Percentiles rank a stretch among this genome's conserved stretches.
Evolutionary conservation across 1,140 invertebrate genomes (phyloP).

Genomic region (Aphidius ervi): DNA sequence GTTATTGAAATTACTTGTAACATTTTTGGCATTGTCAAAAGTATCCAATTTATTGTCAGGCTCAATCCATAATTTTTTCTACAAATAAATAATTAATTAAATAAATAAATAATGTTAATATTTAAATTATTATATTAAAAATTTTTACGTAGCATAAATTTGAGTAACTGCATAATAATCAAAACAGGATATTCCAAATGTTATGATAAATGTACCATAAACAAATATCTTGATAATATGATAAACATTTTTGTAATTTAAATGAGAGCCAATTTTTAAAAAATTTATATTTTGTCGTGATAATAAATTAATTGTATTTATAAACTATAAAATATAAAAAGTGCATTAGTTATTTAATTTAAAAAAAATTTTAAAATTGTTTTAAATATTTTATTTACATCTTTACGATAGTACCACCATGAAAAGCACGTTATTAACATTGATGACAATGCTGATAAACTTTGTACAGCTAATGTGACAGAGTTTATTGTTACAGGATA

Average conservation of each 20-base stretch:
- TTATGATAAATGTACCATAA: conserved; percentile 1
- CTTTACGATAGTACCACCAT: conserved; percentile 7
- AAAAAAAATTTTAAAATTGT: too few species aligned
- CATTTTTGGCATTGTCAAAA: conserved; percentile 7
- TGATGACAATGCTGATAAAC: conserved; percentile 6
- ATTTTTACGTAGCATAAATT: background rate
- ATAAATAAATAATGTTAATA: background rate
- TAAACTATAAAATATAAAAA: background rate
- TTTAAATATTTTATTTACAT: conserved; percentile 8
- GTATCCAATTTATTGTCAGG: background rate
- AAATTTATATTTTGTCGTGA: conserved; percentile 10
- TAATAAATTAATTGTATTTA: conserved; percentile 10
- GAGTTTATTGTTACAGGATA: too few species aligned
- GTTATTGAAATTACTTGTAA: conserved; percentile 12
- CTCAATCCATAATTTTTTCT: background rate
- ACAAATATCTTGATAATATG: conserved; percentile 13
- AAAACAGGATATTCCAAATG: background rate
- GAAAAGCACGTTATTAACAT: background rate
- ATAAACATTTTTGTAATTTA: background rate
- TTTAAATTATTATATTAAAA: too few species aligned
- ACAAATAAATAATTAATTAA: background rate
- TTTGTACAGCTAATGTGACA: background rate
- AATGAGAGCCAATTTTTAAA: conserved; percentile 9
- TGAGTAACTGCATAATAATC: background rate
- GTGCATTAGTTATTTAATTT: too few species aligned